Percentiles rank a stretch among this genome's conserved stretches.
phyloP scores from a whole-genome alignment of 1,140 invertebrate species.

The Choristoneura fumiferana region DNA sequence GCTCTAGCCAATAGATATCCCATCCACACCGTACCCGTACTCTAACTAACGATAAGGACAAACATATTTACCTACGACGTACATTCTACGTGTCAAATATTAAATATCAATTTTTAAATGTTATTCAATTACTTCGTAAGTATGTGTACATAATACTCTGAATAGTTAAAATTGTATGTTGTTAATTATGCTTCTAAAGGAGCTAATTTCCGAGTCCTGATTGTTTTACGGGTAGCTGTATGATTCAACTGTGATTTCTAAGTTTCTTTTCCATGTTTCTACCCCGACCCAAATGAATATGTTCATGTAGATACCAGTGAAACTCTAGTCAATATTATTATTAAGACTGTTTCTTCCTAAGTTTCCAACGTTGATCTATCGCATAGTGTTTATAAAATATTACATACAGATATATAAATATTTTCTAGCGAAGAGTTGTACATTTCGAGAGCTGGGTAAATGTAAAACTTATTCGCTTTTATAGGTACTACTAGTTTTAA shows the following conservation, averaged over 20 bases:
- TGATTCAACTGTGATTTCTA: background rate
- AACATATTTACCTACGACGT: constrained; percentile 37
- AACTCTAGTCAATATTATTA: constrained; percentile 41
- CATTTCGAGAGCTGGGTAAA: constrained; percentile 72
- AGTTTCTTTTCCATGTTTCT: constrained; percentile 21
- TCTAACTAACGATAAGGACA: constrained; percentile 41
- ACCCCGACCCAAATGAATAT: background rate
- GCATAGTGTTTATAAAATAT: constrained; percentile 21
- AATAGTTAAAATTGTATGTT: constrained; percentile 52
- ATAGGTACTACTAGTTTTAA: constrained; percentile 23
- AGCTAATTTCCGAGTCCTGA: background rate
- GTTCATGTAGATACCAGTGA: constrained; percentile 21
- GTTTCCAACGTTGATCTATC: constrained; percentile 27
- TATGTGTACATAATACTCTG: constrained; percentile 68
- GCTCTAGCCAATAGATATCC: constrained; percentile 37
- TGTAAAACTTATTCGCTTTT: constrained; percentile 59
- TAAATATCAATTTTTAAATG: constrained; percentile 59
- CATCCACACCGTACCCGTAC: constrained; percentile 54
- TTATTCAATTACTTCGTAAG: constrained; percentile 55
- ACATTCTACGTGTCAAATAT: constrained; percentile 54
- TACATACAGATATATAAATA: constrained; percentile 19
- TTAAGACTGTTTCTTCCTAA: constrained; percentile 37
- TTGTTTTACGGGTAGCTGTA: constrained; percentile 2
- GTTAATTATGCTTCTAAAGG: constrained; percentile 39
- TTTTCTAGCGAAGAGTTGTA: constrained; percentile 56